A percentile compares a stretch with the other conserved stretches of the same genome.
These are phyloP conservation scores for Apis laboriosa DNA, from an alignment of 1,140 invertebrate species.

Conservation along the genomic window DNA sequence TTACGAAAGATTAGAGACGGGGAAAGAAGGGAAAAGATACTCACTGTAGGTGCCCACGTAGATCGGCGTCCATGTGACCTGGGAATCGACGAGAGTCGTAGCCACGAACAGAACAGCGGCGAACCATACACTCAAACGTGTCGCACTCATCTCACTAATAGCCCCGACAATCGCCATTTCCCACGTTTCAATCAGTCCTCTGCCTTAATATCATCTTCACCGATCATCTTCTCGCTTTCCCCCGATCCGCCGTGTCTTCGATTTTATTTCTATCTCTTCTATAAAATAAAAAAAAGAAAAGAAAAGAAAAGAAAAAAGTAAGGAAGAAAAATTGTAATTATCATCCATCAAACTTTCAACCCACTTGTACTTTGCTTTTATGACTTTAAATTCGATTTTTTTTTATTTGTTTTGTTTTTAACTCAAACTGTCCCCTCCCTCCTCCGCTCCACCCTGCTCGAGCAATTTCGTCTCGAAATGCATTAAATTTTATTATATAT, in stretches of 20 bases:
- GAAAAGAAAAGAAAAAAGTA: too few species aligned
- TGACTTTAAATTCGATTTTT: too few species aligned
- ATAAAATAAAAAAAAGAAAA: neutral
- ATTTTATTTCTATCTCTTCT: neutral
- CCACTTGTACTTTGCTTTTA: too few species aligned
- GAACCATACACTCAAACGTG: conserved; percentile 71
- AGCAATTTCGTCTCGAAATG: too few species aligned
- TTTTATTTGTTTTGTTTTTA: too few species aligned
- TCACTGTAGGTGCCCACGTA: conserved; percentile 76
- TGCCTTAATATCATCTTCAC: conserved; percentile 76
- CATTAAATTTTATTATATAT: too few species aligned
- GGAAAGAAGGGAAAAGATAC: conserved; percentile 55
- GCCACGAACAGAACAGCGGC: conserved; percentile 68
- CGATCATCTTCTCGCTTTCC: neutral
- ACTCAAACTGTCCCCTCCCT: too few species aligned
- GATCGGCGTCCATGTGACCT: conserved; percentile 79
- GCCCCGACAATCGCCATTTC: conserved; percentile 70
- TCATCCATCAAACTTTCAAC: too few species aligned
- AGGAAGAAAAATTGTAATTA: too few species aligned
- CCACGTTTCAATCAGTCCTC: conserved; percentile 67
- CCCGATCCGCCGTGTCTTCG: neutral
- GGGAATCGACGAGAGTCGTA: conserved; percentile 70
- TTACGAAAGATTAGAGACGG: neutral
- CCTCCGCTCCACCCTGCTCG: too few species aligned
- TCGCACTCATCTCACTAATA: conserved; percentile 67